Evolutionary conservation across 1,140 invertebrate species (phyloP).

Genomic region (Homarus americanus): DNA sequence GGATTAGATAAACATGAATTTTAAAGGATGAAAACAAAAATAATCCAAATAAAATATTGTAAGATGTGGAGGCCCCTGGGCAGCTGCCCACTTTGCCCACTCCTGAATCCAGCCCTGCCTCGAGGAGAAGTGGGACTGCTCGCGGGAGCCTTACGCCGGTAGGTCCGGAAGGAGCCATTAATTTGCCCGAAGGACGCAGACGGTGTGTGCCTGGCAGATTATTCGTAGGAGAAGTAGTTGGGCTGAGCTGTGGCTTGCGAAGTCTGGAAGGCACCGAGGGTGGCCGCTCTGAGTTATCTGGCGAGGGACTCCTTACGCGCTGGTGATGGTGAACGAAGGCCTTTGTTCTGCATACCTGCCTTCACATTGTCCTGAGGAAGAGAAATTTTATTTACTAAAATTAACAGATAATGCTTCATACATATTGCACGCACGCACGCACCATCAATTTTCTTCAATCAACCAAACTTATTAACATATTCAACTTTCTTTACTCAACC

Average conservation of each 20-base stretch:
- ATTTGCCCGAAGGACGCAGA: conserved; percentile 40
- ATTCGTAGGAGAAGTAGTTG: conserved; percentile 64
- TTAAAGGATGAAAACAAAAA: too few relatives aligned
- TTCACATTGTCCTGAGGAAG: conserved; percentile 55
- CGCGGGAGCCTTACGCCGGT: conserved; percentile 34
- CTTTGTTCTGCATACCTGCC: conserved; percentile 33
- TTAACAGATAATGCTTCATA: too few relatives aligned
- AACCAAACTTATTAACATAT: too few relatives aligned
- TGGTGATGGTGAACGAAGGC: conserved; percentile 71
- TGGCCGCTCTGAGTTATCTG: conserved; percentile 62
- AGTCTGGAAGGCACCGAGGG: conserved; percentile 74
- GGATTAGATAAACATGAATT: too few relatives aligned
- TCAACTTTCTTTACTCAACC: too few relatives aligned
- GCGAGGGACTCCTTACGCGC: conserved; percentile 57
- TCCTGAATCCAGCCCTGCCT: too few relatives aligned
- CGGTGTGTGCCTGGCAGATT: conserved; percentile 59
- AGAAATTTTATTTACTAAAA: not conserved
- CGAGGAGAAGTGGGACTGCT: conserved; percentile 36
- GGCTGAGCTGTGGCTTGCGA: conserved; percentile 71
- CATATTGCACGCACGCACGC: too few relatives aligned
- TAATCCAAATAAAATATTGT: too few relatives aligned
- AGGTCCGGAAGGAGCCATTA: conserved; percentile 28
- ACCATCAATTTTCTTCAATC: too few relatives aligned
- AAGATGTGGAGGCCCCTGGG: too few relatives aligned
- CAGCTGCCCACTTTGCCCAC: too few relatives aligned